phyloP scores from a whole-genome alignment of 64 coral and sea anemone genomes.

The Actinia equina region DNA sequence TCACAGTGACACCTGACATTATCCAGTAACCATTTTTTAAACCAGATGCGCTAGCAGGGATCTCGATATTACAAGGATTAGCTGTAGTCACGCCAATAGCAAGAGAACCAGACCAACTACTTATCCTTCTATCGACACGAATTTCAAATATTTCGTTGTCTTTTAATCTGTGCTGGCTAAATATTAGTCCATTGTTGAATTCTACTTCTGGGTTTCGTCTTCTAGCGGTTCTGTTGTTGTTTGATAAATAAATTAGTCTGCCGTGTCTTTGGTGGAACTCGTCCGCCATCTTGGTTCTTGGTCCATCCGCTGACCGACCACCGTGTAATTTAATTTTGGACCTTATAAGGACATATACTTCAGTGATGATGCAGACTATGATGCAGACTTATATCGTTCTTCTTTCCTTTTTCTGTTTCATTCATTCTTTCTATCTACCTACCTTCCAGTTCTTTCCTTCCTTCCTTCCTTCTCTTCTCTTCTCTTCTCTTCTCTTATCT shows the following conservation, averaged over 20 bases:
- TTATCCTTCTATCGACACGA: constrained; percentile 80
- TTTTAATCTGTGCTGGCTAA: constrained; percentile 62
- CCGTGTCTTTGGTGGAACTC: constrained; percentile 85
- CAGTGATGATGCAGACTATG: too few relatives aligned
- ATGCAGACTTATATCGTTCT: not conserved
- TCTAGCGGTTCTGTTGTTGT: constrained; percentile 68
- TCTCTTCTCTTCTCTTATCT: too few relatives aligned
- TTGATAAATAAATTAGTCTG: constrained; percentile 72
- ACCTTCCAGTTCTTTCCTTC: too few relatives aligned
- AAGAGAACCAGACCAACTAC: constrained; percentile 87
- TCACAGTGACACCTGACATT: constrained; percentile 81
- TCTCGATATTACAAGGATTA: constrained; percentile 66
- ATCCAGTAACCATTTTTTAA: constrained; percentile 95
- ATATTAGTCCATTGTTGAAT: constrained; percentile 93
- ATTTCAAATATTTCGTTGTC: constrained; percentile 81
- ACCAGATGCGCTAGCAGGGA: constrained; percentile 70
- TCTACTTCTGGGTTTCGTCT: constrained; percentile 74
- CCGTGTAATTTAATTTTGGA: not conserved
- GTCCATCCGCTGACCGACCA: constrained; percentile 36
- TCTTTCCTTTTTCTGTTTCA: too few relatives aligned
- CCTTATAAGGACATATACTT: constrained; percentile 1
- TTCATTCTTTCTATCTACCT: too few relatives aligned
- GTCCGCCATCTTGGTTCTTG: constrained; percentile 71
- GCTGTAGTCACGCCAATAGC: constrained; percentile 80
- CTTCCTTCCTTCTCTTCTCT: too few relatives aligned